Percentiles rank a stretch among this genome's conserved stretches.
phyloP scores from a whole-genome alignment of 35 echinoderm and acorn worm species.

The Strongylocentrotus purpuratus region DNA sequence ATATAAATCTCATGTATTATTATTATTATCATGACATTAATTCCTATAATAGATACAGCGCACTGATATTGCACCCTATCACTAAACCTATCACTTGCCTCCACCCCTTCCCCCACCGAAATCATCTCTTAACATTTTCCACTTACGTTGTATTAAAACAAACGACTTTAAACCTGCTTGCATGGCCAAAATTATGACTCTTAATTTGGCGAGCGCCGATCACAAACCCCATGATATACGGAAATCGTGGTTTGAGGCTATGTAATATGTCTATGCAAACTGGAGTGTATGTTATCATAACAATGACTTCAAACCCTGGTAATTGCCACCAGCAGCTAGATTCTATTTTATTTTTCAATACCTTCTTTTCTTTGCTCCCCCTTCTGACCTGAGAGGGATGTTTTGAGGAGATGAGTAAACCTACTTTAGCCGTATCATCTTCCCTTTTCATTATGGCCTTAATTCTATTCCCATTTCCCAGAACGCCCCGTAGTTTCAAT shows the following conservation, averaged over 20 bases:
- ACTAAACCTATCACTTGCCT: background rate
- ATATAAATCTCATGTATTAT: too few relatives aligned
- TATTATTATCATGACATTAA: too few relatives aligned
- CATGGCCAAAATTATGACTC: background rate
- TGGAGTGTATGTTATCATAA: conserved; percentile 19
- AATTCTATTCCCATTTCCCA: background rate
- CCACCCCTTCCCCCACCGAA: background rate
- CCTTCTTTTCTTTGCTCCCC: background rate
- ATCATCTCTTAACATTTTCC: background rate
- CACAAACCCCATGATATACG: conserved; percentile 12
- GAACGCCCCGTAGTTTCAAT: background rate
- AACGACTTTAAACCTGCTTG: background rate
- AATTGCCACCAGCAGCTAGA: conserved; percentile 39
- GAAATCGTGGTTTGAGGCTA: conserved; percentile 6
- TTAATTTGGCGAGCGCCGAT: conserved; percentile 10
- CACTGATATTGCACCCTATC: too few relatives aligned
- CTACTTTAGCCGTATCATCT: background rate
- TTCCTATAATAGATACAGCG: too few relatives aligned
- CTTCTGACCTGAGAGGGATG: background rate
- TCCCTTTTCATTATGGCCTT: background rate
- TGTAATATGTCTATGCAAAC: conserved; percentile 12
- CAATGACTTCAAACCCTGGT: background rate
- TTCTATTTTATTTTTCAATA: background rate
- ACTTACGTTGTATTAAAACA: background rate
- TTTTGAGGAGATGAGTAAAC: background rate